Evolutionary conservation across 2,113 vertebrate species (phyloP).

Genomic region (Fregetta grallaria): DNA sequence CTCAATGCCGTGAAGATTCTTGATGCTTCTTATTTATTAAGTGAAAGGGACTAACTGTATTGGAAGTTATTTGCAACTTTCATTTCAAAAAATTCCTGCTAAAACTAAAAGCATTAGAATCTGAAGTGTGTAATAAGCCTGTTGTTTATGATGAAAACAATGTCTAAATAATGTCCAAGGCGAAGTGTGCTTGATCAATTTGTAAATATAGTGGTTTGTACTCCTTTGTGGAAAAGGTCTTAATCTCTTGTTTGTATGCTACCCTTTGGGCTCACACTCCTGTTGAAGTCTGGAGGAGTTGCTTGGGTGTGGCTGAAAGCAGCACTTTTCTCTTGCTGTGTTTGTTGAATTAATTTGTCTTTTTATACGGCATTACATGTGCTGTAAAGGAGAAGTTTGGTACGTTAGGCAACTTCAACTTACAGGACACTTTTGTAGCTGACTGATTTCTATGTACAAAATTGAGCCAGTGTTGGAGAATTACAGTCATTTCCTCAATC

Average conservation of each 20-base stretch:
- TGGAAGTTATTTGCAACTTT: neutral
- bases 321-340: neutral
- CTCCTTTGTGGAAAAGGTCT: neutral
- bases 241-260: neutral
- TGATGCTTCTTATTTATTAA: constrained; percentile 44
- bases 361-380: neutral
- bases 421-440: neutral
- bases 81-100: neutral
- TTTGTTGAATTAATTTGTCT: neutral
- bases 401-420: neutral
- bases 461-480: neutral
- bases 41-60: neutral
- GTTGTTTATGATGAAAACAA: neutral
- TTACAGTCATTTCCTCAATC: neutral
- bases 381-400: neutral
- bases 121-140: neutral
- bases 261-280: neutral
- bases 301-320: neutral
- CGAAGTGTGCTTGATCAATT: neutral
- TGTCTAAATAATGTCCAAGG: neutral
- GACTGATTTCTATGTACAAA: neutral
- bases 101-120: neutral
- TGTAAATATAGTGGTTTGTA: constrained; percentile 10
- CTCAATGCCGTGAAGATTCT: neutral
- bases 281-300: neutral